Percentiles rank a stretch among this genome's conserved stretches.
Conservation (phyloP, 37 sponge, comb jelly and placozoan genomes). For the Spongilla lacustris region DNA sequence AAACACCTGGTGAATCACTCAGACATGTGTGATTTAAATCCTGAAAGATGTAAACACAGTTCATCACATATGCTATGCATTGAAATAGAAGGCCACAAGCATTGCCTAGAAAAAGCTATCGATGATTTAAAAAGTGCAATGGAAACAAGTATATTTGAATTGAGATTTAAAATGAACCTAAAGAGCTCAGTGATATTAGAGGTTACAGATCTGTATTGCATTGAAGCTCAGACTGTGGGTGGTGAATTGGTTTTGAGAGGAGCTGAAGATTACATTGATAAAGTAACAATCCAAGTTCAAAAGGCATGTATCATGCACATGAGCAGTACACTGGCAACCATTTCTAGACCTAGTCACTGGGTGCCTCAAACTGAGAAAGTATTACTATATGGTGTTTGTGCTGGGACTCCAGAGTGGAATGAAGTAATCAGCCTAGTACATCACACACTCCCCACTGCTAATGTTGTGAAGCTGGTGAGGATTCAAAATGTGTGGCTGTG, state of each 20-base stretch:
- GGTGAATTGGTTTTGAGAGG: no score
- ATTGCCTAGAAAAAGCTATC: neutral
- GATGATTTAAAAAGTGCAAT: neutral
- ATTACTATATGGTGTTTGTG: neutral
- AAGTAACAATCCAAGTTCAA: neutral
- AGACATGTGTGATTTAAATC: no score
- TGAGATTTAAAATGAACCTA: no score
- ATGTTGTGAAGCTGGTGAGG: constrained; percentile 38
- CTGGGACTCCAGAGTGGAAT: constrained; percentile 34
- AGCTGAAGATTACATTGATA: no score
- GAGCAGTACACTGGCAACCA: no score
- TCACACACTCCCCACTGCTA: constrained; percentile 31
- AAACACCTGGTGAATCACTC: neutral
- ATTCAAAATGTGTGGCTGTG: constrained; percentile 85
- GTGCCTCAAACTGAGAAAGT: constrained; percentile 11
- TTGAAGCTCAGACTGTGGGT: no score
- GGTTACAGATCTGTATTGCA: no score
- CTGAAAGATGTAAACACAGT: no score
- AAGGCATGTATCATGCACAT: neutral
- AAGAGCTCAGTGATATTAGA: no score
- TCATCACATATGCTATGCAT: no score
- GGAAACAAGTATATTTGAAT: neutral
- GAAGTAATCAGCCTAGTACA: neutral
- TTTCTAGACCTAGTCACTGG: constrained; percentile 19
- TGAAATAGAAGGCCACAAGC: neutral